Conservation (phyloP, 2,797 vertebrate species). For the Diplodus puntazzo region DNA sequence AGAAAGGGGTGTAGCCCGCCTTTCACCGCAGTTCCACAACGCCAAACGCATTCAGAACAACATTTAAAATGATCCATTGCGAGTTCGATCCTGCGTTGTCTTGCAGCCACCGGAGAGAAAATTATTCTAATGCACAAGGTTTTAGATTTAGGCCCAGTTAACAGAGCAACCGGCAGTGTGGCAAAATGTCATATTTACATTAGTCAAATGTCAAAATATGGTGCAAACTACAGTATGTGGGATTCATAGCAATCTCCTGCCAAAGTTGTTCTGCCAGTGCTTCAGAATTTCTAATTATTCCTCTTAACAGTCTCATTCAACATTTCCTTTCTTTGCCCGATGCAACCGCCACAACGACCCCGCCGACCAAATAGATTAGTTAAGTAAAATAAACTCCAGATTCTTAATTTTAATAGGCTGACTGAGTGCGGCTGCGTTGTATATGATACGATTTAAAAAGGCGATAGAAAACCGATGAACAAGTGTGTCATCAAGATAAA, state of each 20-base stretch:
- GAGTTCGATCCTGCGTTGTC: background rate
- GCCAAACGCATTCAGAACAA: conserved; percentile 1
- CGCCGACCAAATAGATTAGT: background rate
- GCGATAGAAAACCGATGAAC: conserved; percentile 1
- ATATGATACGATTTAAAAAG: conserved; percentile 15
- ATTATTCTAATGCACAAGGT: conserved; percentile 4
- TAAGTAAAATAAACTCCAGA: background rate
- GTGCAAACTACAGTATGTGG: background rate
- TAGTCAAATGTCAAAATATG: conserved; percentile 39
- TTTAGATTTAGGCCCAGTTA: conserved; percentile 1
- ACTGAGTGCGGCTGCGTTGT: background rate
- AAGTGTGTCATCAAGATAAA: conserved; percentile 39
- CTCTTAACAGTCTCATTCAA: background rate
- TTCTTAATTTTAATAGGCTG: background rate
- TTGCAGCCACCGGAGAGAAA: background rate
- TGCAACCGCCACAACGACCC: background rate
- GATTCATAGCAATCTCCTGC: conserved; percentile 1
- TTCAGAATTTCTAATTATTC: background rate
- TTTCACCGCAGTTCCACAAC: conserved; percentile 7
- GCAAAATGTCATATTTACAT: conserved; percentile 45
- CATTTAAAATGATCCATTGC: conserved; percentile 26
- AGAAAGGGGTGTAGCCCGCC: background rate
- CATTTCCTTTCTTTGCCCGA: background rate
- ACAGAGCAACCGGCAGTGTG: conserved; percentile 9
- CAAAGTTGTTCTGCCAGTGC: background rate